These are phyloP conservation scores for Rhopalosiphum padi DNA, from an alignment of 1,140 invertebrate genomes.

Conservation along the genomic window DNA sequence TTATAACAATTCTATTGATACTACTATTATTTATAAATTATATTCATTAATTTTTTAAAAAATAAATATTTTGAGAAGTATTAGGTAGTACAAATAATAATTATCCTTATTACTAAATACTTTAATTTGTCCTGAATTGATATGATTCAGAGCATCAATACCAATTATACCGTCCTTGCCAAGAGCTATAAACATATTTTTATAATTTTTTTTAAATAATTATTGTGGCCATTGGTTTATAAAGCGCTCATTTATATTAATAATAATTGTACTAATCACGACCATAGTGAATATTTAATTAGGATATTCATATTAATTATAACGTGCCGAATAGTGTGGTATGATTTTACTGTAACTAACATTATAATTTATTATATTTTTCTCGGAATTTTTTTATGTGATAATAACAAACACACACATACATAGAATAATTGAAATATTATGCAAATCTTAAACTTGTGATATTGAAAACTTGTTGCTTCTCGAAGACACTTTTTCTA, in stretches of 20 bases:
- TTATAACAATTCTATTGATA: no score
- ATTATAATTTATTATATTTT: slow-evolving; percentile 12
- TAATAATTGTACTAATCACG: slow-evolving; percentile 2
- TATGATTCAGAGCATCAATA: neutral
- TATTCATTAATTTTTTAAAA: no score
- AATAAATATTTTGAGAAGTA: neutral
- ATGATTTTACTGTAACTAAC: neutral
- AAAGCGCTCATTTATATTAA: neutral
- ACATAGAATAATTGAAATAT: neutral
- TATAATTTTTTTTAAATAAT: neutral
- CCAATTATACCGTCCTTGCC: neutral
- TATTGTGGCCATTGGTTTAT: neutral
- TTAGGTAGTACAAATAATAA: neutral
- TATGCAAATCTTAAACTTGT: neutral
- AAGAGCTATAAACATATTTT: neutral
- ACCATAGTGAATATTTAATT: neutral
- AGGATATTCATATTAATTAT: neutral
- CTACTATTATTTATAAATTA: no score
- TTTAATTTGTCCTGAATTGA: neutral
- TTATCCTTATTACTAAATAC: no score
- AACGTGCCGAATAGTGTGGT: neutral
- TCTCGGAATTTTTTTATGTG: neutral
- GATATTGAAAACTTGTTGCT: slow-evolving; percentile 7
- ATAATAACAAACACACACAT: neutral
- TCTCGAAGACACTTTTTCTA: neutral